Evolutionary conservation across 2,113 vertebrate genomes (phyloP).

Genomic region (Penelope pileata): DNA sequence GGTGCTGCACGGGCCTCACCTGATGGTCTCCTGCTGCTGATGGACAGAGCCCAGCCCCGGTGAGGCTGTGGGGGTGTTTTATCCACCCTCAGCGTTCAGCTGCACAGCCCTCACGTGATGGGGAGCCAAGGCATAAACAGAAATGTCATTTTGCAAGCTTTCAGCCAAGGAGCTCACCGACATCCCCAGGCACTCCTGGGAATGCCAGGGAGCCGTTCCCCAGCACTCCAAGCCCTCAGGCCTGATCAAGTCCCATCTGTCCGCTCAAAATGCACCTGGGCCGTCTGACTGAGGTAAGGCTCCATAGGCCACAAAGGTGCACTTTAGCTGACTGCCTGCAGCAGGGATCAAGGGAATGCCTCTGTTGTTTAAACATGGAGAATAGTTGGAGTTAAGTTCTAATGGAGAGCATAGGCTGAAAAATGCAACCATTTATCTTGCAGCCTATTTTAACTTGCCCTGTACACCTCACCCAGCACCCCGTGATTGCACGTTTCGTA

Average conservation of each 20-base stretch:
- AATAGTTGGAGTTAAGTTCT: not conserved
- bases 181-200: not conserved
- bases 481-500: not conserved
- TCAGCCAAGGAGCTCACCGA: not conserved
- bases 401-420: not conserved
- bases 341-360: fast-evolving
- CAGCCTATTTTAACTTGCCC: not conserved
- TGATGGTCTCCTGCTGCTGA: not conserved
- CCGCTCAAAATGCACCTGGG: not conserved
- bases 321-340: not conserved
- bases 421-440: not conserved
- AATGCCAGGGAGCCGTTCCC: not conserved
- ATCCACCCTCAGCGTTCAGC: not conserved
- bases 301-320: fast-evolving
- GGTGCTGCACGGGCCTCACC: no score
- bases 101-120: fast-evolving
- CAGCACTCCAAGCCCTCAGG: not conserved
- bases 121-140: not conserved
- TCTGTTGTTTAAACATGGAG: not conserved
- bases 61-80: fast-evolving
- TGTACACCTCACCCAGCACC: fast-evolving
- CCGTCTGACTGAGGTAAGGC: not conserved
- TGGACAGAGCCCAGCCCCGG: not conserved
- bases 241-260: not conserved
- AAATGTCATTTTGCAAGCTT: not conserved